Evolutionary conservation across 2,113 vertebrate species (phyloP).

Genomic region (Pygoscelis antarcticus): DNA sequence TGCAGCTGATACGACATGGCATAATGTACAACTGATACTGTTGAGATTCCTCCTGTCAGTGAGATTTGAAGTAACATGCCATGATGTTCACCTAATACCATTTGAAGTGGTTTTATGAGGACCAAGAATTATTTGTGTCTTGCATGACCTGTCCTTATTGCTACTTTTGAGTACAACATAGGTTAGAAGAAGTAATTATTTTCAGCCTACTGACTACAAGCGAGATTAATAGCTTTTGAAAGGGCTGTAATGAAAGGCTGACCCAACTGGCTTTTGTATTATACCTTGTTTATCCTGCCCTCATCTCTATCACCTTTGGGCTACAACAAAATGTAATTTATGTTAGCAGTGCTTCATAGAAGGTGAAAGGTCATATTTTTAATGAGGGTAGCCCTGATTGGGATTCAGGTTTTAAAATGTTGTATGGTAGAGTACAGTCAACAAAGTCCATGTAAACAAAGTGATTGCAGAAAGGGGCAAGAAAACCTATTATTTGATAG

Average conservation of each 20-base stretch:
- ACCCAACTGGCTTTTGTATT: constrained; percentile 88
- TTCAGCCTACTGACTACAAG: constrained; percentile 86
- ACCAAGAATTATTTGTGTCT: constrained; percentile 72
- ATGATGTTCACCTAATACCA: neutral
- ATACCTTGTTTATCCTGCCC: constrained; percentile 88
- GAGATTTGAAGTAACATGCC: neutral
- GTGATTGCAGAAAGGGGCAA: neutral
- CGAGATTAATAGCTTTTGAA: constrained; percentile 95
- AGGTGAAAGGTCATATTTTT: constrained; percentile 72
- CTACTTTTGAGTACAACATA: constrained; percentile 82
- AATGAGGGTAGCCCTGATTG: constrained; percentile 60
- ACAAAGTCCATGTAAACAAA: neutral
- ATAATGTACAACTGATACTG: neutral
- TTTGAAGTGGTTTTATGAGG: constrained; percentile 69
- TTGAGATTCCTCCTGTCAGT: neutral
- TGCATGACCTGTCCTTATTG: constrained; percentile 78
- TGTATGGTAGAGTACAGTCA: neutral
- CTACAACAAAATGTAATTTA: constrained; percentile 85
- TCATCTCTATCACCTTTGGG: constrained; percentile 90
- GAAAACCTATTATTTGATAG: neutral
- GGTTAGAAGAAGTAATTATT: constrained; percentile 91
- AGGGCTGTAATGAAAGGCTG: constrained; percentile 90
- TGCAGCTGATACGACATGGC: neutral
- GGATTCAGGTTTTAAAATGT: constrained; percentile 28
- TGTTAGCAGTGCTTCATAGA: constrained; percentile 71